Percentiles rank a stretch among this genome's conserved stretches.
phyloP scores from a whole-genome alignment of 2,113 vertebrate genomes.

The Sisor rabdophorus region DNA sequence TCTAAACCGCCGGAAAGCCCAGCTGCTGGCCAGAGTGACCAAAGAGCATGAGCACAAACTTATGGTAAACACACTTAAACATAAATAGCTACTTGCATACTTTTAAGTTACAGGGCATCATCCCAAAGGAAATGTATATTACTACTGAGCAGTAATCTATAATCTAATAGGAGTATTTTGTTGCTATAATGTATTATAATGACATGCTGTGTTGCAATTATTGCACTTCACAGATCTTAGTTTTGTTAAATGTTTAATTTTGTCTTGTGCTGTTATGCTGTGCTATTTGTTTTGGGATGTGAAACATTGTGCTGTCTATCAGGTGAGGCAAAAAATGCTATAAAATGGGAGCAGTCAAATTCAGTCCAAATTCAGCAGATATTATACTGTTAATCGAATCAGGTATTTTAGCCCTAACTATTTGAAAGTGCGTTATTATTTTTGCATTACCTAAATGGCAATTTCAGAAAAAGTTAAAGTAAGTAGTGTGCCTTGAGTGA shows the following conservation, averaged over 20 bases:
- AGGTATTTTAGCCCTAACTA: background rate
- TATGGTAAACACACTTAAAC: slow-evolving; percentile 70
- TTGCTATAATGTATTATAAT: background rate
- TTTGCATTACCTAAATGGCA: background rate
- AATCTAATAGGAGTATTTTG: background rate
- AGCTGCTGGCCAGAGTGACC: slow-evolving; percentile 88
- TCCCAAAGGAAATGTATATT: too few relatives aligned
- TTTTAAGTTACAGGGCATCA: background rate
- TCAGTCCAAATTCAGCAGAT: background rate
- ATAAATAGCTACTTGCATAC: background rate
- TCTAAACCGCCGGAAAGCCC: slow-evolving; percentile 92
- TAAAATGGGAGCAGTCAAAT: background rate
- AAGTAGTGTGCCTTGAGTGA: background rate
- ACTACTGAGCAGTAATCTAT: background rate
- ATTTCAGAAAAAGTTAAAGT: background rate
- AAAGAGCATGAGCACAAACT: slow-evolving; percentile 98
- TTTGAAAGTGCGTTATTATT: too few relatives aligned
- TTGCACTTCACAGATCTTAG: background rate
- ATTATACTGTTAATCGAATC: background rate
- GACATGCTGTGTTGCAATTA: background rate
- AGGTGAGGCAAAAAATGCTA: background rate
- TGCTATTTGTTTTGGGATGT: background rate
- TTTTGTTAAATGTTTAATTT: background rate
- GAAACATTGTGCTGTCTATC: too few relatives aligned
- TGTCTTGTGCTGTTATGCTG: background rate